Conservation (phyloP, 1,140 invertebrate species). For the Thrips palmi region DNA sequence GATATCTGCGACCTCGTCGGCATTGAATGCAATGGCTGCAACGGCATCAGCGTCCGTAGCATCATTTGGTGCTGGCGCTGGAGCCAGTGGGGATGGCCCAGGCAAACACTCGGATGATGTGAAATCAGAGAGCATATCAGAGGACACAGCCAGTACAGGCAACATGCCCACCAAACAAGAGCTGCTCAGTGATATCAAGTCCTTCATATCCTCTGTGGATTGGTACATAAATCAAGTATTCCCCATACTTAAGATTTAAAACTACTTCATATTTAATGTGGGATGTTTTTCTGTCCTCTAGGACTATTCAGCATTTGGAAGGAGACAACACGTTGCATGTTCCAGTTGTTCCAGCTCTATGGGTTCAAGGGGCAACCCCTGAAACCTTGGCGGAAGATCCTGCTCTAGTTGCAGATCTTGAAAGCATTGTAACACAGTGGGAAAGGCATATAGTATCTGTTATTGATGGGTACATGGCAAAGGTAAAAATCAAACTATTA, state of each 20-base stretch:
- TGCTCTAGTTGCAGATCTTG: slow-evolving; percentile 32
- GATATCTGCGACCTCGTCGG: too few species aligned
- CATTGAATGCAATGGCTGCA: too few species aligned
- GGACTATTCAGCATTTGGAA: slow-evolving; percentile 46
- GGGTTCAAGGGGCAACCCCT: slow-evolving; percentile 20
- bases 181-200: slow-evolving; percentile 5
- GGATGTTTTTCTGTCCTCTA: slow-evolving; percentile 20
- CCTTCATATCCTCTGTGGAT: slow-evolving; percentile 6
- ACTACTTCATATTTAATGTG: slow-evolving; percentile 20
- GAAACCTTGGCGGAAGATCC: slow-evolving; percentile 27
- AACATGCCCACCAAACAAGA: slow-evolving; percentile 5
- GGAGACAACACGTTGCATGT: slow-evolving; percentile 40
- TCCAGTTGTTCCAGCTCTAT: slow-evolving; percentile 28
- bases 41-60: too few species aligned
- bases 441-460: slow-evolving; percentile 37
- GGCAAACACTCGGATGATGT: too few species aligned
- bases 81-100: slow-evolving; percentile 20
- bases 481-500: too few species aligned
- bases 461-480: slow-evolving; percentile 30
- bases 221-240: slow-evolving; percentile 5
- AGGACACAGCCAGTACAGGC: not conserved
- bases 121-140: too few species aligned
- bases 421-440: slow-evolving; percentile 41
- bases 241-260: slow-evolving; percentile 1
- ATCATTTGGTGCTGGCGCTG: slow-evolving; percentile 36